phyloP scores from a whole-genome alignment of 2,797 vertebrate genomes.

The Rhadinocentrus ornatus region DNA sequence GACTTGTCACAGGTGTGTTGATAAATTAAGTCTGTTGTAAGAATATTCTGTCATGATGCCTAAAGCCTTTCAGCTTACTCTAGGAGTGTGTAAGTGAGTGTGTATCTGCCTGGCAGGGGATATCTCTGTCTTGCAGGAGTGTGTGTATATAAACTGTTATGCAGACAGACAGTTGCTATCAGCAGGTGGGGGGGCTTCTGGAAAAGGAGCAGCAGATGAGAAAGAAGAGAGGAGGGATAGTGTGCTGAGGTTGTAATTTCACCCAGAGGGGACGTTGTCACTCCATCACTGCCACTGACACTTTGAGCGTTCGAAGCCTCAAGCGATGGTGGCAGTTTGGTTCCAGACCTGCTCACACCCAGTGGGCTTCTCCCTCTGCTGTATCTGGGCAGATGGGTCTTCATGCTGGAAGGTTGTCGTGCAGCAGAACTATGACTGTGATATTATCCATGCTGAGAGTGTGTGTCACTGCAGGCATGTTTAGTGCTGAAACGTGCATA shows the following conservation, averaged over 20 bases:
- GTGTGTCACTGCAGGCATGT: conserved; percentile 22
- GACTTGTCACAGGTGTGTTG: conserved; percentile 24
- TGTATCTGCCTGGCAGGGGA: conserved; percentile 36
- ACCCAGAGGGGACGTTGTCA: conserved; percentile 50
- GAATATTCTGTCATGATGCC: conserved; percentile 25
- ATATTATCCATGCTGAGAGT: conserved; percentile 19
- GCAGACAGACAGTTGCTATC: conserved; percentile 46
- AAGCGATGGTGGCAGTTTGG: conserved; percentile 22
- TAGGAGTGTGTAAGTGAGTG: conserved; percentile 3
- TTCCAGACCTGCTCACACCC: conserved; percentile 47
- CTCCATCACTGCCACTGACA: conserved; percentile 54
- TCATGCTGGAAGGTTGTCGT: conserved; percentile 41
- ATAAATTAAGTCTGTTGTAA: conserved; percentile 18
- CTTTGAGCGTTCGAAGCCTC: conserved; percentile 13
- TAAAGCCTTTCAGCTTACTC: conserved; percentile 29
- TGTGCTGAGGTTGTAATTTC: conserved; percentile 65
- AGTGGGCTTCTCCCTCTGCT: conserved; percentile 46
- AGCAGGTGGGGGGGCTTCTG: conserved; percentile 26
- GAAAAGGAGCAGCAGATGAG: conserved; percentile 44
- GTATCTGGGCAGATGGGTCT: conserved; percentile 62
- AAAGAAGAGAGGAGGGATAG: conserved; percentile 28
- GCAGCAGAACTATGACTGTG: conserved; percentile 5
- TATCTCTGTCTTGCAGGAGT: conserved; percentile 31
- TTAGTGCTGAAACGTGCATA: conserved; percentile 4
- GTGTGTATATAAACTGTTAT: conserved; percentile 37